Base-by-base conservation (phyloP, 2,888 invertebrate species). In the Mantis religiosa region DNA sequence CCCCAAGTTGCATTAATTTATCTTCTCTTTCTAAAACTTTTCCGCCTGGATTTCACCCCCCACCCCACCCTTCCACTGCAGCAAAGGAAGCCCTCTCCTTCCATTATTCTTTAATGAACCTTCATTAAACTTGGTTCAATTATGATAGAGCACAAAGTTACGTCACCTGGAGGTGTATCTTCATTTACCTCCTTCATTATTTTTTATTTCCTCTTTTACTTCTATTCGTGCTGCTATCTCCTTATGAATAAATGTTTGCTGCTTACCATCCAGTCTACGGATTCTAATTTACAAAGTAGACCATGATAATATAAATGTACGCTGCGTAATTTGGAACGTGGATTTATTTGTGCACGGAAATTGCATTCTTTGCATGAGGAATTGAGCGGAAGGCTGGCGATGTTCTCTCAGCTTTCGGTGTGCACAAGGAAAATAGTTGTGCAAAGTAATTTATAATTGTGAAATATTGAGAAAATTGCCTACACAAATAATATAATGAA, bases 31-130 rank as follows among this genome's bases (percentile, higher is more conserved):
- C 86, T 86, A 81, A 81, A 86, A 86, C 28, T 54, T 86, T 86
- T 86, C 54, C 81, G 54, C 86, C 85, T 71, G 54, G 54, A 71
- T 86, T 86, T 86, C 81, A 86, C 81, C 28, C 28, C n/a, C 30
- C 85, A 25, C 81, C 30, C 47, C 28, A 4, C 27, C n/a, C 28
- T 14, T 28, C 84, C 30, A 12, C 27, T 47, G 25, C 27, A 85
- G 34, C 27, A 30, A 85, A 71, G 85, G 85, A 28, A 47, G n/a
- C 71, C 28, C 28, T 71, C 28, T 71, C 86, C 86, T 28, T 86
- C 86, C 54, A 81, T 86, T 86, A 86, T 86, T 30, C 54, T 86
- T 71, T 86, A 86, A 86, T 86, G 86, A 86, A 86, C 86, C 86
- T 86, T 86, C 81, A 81, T 86, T 86, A 86, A 86, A 86, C 28